Base-by-base conservation (phyloP, 37 sponge, comb jelly and placozoan species). In the Diacarnus erythraeanus region DNA sequence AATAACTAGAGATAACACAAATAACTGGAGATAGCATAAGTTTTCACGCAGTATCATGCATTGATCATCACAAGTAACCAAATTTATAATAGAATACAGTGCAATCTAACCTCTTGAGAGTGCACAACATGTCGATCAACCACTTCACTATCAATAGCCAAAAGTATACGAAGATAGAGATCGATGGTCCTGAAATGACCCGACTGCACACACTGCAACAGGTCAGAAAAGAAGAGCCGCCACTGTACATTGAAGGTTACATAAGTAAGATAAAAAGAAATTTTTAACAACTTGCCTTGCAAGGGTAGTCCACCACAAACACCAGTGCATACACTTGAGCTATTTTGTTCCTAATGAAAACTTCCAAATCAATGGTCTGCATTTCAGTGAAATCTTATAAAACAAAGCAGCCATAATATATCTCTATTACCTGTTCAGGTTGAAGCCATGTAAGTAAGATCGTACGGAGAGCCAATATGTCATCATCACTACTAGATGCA, bases 141-240 rank as follows among this genome's bases (percentile, higher is more conserved):
- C 31, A 93, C 76, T 65, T 95, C 93, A 29, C 54, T 41, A 65
- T 92, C 90, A 29, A 95, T 95, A 36, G 91, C 90, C 40, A 95
- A 41, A 27, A 95, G 76, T 1, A 77, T 78, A 33, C 94, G 43
- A 47, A 95, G 77, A 76, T 83, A 95, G 27, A 95, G 71, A 42
- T 93, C 94, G 41, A 88, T 59, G 36, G 61, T 78, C 57, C 71
- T 57, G 17, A 39, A 37, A 30, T 44, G 38, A 3, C 74, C 83
- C 8, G 58, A 20, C 40, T 74, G 41, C 26, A 94, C 70, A 40
- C 44, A 71, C 31, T 60, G 34, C 56, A 95, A 68, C 63, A 95
- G 54, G 77, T 92, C 93, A 23, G 76, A 31, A 74, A 95, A 92
- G 82, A 95, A 95, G 4, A 65, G 41, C 0, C 87, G 84, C 96